These are phyloP conservation scores for Sapajus apella DNA, from an alignment of 2,113 vertebrate genomes.

Conservation along the genomic window DNA sequence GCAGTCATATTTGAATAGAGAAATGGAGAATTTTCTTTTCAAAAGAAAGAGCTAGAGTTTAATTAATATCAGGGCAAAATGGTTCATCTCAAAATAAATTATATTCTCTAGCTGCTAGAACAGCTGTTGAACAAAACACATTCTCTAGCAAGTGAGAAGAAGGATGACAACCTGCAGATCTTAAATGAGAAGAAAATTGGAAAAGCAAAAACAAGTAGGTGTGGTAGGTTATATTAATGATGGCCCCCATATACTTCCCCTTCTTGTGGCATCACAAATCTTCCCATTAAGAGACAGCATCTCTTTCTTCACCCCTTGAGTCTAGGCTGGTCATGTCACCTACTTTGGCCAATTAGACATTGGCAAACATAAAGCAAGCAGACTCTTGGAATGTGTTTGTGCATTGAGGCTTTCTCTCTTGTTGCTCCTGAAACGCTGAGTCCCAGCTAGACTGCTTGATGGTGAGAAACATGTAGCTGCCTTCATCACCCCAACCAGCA, in stretches of 20 bases:
- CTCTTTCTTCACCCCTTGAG: neutral
- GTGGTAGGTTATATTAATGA: constrained; percentile 15
- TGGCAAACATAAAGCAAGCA: neutral
- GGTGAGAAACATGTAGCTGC: neutral
- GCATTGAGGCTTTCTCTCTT: neutral
- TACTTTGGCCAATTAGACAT: constrained; percentile 17
- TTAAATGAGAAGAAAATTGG: constrained; percentile 42
- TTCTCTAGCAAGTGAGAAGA: constrained; percentile 55
- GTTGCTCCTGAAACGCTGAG: neutral
- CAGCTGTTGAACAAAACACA: constrained; percentile 53
- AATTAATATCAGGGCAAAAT: constrained; percentile 64
- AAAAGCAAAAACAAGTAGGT: constrained; percentile 41
- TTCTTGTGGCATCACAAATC: neutral
- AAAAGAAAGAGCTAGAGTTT: constrained; percentile 47
- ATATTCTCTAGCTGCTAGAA: constrained; percentile 53
- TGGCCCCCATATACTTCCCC: neutral
- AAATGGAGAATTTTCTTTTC: constrained; percentile 57
- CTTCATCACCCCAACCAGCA: neutral
- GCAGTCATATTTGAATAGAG: constrained; percentile 31
- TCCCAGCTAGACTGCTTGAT: neutral
- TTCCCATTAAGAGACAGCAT: neutral
- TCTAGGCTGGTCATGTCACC: neutral
- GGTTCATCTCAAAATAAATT: constrained; percentile 65
- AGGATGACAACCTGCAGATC: constrained; percentile 32
- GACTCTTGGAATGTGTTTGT: neutral